phyloP scores from a whole-genome alignment of 2,888 invertebrate genomes.

The Drosophila paracracens region DNA sequence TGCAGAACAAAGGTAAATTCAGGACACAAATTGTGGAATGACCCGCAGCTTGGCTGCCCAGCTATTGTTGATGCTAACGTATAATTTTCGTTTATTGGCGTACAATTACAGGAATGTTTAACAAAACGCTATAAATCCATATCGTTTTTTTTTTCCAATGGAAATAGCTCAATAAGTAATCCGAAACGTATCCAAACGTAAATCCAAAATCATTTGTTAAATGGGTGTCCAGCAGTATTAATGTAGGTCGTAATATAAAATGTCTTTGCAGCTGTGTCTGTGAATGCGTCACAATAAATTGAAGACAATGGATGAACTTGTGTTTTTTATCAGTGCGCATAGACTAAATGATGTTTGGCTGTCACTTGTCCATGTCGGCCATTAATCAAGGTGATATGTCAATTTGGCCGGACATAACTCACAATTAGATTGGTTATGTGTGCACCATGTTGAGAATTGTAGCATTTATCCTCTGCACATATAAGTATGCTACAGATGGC shows the following conservation, averaged over 20 bases:
- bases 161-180: conserved; percentile 29
- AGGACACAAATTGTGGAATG: not conserved
- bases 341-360: not conserved
- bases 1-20: not conserved
- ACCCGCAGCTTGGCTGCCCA: not conserved
- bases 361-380: conserved; percentile 11
- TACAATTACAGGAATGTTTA: conserved; percentile 19
- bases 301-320: conserved; percentile 35
- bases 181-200: conserved; percentile 24
- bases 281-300: conserved; percentile 51
- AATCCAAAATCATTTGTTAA: conserved; percentile 21
- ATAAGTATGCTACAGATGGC: conserved; percentile 25
- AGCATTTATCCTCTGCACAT: conserved; percentile 1
- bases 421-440: conserved; percentile 47
- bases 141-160: conserved; percentile 1
- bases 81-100: not conserved
- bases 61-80: conserved; percentile 1
- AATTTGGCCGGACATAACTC: conserved; percentile 62
- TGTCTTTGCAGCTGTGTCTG: conserved; percentile 24
- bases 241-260: conserved; percentile 15
- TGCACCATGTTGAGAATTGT: conserved; percentile 7
- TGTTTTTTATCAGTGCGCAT: not conserved
- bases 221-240: conserved; percentile 32
- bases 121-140: conserved; percentile 14
- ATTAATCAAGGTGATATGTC: conserved; percentile 71